A percentile compares a stretch with the other conserved stretches of the same genome.
These are phyloP conservation scores for Zophobas morio DNA, from an alignment of 1,140 invertebrate genomes.

Conservation along the genomic window DNA sequence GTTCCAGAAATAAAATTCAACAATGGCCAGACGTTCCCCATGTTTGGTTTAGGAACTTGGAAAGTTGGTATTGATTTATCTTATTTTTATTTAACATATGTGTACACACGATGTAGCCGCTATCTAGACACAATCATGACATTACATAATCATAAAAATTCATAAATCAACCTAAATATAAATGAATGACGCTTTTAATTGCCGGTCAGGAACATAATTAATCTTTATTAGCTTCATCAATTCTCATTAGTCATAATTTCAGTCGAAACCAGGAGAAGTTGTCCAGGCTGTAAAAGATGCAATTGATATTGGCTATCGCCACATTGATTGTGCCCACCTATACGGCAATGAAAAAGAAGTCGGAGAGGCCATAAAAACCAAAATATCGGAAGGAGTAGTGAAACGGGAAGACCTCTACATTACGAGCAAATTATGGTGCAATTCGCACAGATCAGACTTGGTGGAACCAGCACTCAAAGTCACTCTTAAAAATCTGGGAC, in stretches of 20 bases:
- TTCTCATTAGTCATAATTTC: conserved; percentile 26
- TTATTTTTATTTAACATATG: conserved; percentile 23
- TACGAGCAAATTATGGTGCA: conserved; percentile 81
- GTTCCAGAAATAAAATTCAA: conserved; percentile 72
- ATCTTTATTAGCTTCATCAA: too few relatives aligned
- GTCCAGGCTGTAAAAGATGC: conserved; percentile 69
- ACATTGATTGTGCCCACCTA: conserved; percentile 79
- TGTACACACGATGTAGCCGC: not conserved
- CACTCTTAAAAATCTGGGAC: conserved; percentile 76
- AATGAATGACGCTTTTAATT: too few relatives aligned
- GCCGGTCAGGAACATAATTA: too few relatives aligned
- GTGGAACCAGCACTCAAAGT: conserved; percentile 76
- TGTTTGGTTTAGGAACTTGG: conserved; percentile 82
- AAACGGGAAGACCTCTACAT: conserved; percentile 79
- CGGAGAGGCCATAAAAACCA: conserved; percentile 80
- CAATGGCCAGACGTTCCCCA: conserved; percentile 75
- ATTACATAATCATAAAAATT: too few relatives aligned
- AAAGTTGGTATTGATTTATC: conserved; percentile 70
- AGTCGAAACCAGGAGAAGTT: conserved; percentile 63
- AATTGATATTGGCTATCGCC: conserved; percentile 81
- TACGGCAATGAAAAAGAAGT: conserved; percentile 90
- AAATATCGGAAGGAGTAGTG: conserved; percentile 80
- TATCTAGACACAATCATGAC: too few relatives aligned
- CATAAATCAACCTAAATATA: too few relatives aligned
- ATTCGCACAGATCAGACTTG: conserved; percentile 73